Conservation (phyloP, 2,113 vertebrate genomes). For the Heterocephalus glaber region DNA sequence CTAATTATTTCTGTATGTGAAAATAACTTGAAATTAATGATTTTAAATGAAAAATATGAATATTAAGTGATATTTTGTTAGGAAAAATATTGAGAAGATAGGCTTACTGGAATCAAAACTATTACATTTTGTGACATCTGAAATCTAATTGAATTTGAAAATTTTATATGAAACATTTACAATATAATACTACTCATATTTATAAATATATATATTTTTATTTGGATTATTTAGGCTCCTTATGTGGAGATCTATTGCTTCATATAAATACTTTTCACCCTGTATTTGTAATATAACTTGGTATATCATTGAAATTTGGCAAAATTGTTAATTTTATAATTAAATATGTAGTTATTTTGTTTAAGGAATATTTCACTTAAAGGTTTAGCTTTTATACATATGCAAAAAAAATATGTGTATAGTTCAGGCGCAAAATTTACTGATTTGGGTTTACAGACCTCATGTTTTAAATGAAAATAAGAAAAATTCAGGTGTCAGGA, state of each 20-base stretch:
- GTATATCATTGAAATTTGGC: not conserved
- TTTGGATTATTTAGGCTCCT: not conserved
- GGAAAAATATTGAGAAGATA: not conserved
- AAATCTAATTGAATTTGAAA: constrained; percentile 1
- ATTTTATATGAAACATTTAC: not conserved
- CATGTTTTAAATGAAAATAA: constrained; percentile 23
- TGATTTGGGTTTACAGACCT: not conserved
- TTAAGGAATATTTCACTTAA: not conserved
- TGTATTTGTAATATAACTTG: not conserved
- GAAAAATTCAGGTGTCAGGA: constrained; percentile 46
- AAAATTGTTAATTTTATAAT: not conserved
- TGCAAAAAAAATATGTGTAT: not conserved
- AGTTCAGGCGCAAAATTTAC: not conserved
- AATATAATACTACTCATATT: not conserved
- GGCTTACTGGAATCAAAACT: not conserved
- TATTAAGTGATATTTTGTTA: not conserved
- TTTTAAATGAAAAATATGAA: constrained; percentile 4
- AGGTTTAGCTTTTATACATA: not conserved
- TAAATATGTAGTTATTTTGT: not conserved
- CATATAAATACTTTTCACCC: not conserved
- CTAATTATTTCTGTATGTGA: constrained; percentile 5
- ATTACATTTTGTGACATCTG: not conserved
- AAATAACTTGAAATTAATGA: not conserved
- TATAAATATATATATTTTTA: not conserved
- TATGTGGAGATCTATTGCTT: not conserved